A percentile compares a stretch with the other conserved stretches of the same genome.
These are phyloP conservation scores for Stegophylla sp. DNA, from an alignment of 2,888 invertebrate genomes.

Conservation along the genomic window DNA sequence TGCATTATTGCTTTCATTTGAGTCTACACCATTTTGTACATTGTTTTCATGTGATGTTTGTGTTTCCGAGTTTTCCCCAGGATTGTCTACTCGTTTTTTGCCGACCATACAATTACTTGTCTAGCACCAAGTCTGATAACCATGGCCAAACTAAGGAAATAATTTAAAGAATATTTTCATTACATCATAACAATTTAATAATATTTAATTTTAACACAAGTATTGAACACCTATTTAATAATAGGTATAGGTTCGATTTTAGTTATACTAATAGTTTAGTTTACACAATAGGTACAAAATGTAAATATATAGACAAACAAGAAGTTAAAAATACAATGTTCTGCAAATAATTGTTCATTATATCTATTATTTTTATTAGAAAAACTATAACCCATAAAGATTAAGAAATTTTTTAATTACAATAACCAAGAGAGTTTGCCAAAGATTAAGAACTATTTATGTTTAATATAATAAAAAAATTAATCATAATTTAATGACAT, in stretches of 20 bases:
- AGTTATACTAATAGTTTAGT: no score
- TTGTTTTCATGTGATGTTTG: conserved; percentile 36
- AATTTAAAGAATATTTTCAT: conserved; percentile 19
- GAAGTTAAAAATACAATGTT: background rate
- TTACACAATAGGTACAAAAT: no score
- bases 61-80: conserved; percentile 34
- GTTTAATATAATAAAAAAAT: no score
- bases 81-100: conserved; percentile 57
- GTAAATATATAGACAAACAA: no score
- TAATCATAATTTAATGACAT: background rate
- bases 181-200: background rate
- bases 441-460: background rate
- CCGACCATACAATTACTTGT: conserved; percentile 59
- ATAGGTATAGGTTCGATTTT: no score
- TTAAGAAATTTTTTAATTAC: background rate
- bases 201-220: background rate
- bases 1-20: background rate
- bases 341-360: background rate
- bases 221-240: no score
- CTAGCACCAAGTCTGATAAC: conserved; percentile 63
- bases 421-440: background rate
- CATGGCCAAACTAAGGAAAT: conserved; percentile 64
- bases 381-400: background rate
- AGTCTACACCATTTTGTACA: conserved; percentile 3
- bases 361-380: background rate